Evolutionary conservation across 2,113 vertebrate genomes (phyloP), one percentile per base, ranked within the genome.

Genomic region (Pedetes capensis): DNA sequence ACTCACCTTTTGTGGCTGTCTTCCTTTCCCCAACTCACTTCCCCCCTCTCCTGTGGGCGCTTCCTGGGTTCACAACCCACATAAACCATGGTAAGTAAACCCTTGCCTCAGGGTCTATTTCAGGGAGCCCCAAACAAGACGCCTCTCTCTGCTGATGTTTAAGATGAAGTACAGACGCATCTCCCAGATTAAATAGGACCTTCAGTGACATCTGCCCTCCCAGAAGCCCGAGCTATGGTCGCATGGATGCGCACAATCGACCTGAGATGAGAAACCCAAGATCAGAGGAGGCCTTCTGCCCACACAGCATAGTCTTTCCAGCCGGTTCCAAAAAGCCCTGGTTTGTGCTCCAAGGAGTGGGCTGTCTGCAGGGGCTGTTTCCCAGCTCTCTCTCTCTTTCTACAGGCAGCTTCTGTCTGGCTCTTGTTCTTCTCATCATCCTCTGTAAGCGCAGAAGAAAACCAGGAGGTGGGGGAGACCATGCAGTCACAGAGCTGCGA

Each of bases 171-270:
- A 57, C n/a, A n/a, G n/a, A n/a, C 95, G 95, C 79, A 92, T 83
- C 64, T 82, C 20, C 66, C 32, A 34, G 75, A 89, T 93, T 96
- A 86, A 93, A 92, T 87, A 94, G 82, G 47, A 91, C 23, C 32
- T 79, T 75, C 81, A 79, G 82, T 75, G 94, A 90, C 86, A 55
- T 92, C 90, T 71, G 84, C 91, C 96, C 96, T 97, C 96, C 93
- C 94, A 93, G 94, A 96, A 92, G 78, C 94, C 97, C 86, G n/a
- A n/a, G n/a, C n/a, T n/a, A n/a, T n/a, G n/a, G n/a, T n/a, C n/a
- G n/a, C n/a, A 96, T 91, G 95, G 96, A 97, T 97, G 83, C 94
- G 84, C 92, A 85, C 96, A 95, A 97, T 97, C 96, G 89, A 95
- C 84, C 95, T 96, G 92, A 94, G 91, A 94, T 57, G 87, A 85